These are phyloP conservation scores for Distichodus sexfasciatus DNA, from an alignment of 2,797 vertebrate species.

Conservation along the genomic window DNA sequence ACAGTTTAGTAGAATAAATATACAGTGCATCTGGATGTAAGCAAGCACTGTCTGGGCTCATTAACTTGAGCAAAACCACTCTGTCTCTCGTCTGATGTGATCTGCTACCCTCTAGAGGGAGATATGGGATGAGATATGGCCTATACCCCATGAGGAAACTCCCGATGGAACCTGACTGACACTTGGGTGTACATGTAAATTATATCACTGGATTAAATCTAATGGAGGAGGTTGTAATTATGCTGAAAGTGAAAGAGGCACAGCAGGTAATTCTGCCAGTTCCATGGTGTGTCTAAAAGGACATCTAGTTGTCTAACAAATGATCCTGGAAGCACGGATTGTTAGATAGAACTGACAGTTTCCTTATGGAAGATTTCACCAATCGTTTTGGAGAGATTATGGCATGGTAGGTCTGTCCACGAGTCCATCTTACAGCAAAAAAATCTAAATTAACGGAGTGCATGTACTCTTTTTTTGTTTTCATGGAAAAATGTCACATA, in stretches of 20 bases:
- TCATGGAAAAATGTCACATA: slow-evolving; percentile 58
- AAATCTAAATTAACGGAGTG: slow-evolving; percentile 47
- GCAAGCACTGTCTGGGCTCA: not conserved
- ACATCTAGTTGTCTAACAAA: slow-evolving; percentile 49
- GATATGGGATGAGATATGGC: slow-evolving; percentile 7
- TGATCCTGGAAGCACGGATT: slow-evolving; percentile 74
- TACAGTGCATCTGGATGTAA: not conserved
- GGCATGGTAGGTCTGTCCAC: slow-evolving; percentile 45
- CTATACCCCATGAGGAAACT: slow-evolving; percentile 16
- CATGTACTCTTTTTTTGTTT: slow-evolving; percentile 52
- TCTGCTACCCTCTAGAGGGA: slow-evolving; percentile 56
- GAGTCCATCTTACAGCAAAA: slow-evolving; percentile 52
- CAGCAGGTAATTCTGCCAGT: slow-evolving; percentile 32
- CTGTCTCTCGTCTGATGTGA: slow-evolving; percentile 17
- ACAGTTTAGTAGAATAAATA: not conserved
- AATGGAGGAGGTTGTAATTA: not conserved
- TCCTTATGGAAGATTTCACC: slow-evolving; percentile 71
- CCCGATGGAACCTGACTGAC: slow-evolving; percentile 2
- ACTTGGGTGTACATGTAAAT: not conserved
- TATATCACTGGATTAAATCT: not conserved
- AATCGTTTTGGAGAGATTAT: slow-evolving; percentile 60
- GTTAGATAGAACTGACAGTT: slow-evolving; percentile 64
- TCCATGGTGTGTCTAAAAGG: slow-evolving; percentile 28
- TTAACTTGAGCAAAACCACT: not conserved
- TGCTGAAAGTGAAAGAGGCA: slow-evolving; percentile 30